These are phyloP conservation scores for Dinoponera quadriceps DNA, from an alignment of 1,140 invertebrate genomes.

Conservation along the genomic window DNA sequence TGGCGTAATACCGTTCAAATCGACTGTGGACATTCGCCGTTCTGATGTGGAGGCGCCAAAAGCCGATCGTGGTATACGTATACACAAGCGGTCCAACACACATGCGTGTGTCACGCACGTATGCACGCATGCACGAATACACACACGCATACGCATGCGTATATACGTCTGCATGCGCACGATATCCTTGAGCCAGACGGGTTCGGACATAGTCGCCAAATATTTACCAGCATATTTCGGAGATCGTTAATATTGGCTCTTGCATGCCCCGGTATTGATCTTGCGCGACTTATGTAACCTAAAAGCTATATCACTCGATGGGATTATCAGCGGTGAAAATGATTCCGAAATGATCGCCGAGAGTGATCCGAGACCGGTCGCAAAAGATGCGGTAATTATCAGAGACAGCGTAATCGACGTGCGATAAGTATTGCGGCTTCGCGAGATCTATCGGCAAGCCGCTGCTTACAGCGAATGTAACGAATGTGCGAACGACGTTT, in stretches of 20 bases:
- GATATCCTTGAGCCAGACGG: constrained; percentile 71
- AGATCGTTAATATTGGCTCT: constrained; percentile 76
- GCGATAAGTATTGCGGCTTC: neutral
- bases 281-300: constrained; percentile 66
- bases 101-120: neutral
- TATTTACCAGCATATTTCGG: constrained; percentile 77
- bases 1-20: constrained; percentile 66
- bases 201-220: constrained; percentile 64
- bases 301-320: constrained; percentile 63
- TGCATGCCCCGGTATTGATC: constrained; percentile 71
- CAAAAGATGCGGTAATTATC: neutral
- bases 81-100: constrained; percentile 33
- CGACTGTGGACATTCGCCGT: constrained; percentile 64
- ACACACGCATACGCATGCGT: neutral
- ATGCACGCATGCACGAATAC: neutral
- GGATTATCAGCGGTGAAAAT: constrained; percentile 56
- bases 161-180: constrained; percentile 4
- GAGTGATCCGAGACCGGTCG: neutral
- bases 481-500: neutral
- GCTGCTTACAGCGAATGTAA: neutral
- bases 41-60: constrained; percentile 61
- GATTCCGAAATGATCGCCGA: neutral
- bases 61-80: constrained; percentile 63
- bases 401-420: no score
- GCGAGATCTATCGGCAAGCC: neutral